A percentile compares a stretch with the other conserved stretches of the same genome.
Conservation (phyloP, 2,113 vertebrate species). For the Oceanodroma tethys region DNA sequence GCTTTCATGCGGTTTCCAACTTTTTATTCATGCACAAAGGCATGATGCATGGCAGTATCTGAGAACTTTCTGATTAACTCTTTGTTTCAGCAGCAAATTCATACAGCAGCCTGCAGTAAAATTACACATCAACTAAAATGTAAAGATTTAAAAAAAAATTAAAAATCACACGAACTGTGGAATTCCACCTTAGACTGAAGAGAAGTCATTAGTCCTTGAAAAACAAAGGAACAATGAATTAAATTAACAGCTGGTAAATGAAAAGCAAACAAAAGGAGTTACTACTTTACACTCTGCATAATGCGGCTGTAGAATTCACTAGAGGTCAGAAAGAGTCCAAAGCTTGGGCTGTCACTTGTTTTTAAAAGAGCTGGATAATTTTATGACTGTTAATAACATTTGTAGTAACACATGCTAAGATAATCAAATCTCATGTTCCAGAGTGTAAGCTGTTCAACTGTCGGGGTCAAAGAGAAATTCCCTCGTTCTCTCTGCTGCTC, state of each 20-base stretch:
- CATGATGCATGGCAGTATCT: slow-evolving; percentile 69
- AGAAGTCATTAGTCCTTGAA: background rate
- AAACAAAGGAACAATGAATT: slow-evolving; percentile 2
- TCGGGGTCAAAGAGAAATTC: slow-evolving; percentile 14
- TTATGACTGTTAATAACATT: slow-evolving; percentile 49
- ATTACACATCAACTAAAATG: background rate
- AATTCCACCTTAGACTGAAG: background rate
- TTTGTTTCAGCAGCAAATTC: slow-evolving; percentile 62
- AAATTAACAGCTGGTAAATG: slow-evolving; percentile 18
- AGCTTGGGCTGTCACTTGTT: background rate
- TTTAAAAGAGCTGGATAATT: slow-evolving; percentile 27
- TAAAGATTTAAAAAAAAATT: background rate
- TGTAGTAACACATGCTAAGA: slow-evolving; percentile 36
- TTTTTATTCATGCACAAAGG: slow-evolving; percentile 71
- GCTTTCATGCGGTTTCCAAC: slow-evolving; percentile 85
- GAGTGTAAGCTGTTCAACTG: slow-evolving; percentile 8
- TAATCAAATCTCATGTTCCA: slow-evolving; percentile 34
- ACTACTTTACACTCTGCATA: background rate
- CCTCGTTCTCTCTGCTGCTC: background rate
- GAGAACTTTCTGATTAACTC: slow-evolving; percentile 69
- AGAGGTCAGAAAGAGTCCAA: slow-evolving; percentile 34
- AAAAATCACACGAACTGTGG: background rate
- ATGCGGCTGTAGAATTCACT: background rate
- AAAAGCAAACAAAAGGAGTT: slow-evolving; percentile 35
- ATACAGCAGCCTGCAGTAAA: slow-evolving; percentile 34